A percentile compares a stretch with the other conserved stretches of the same genome.
Conservation (phyloP, 2,113 vertebrate species). For the Pelusios castaneus region DNA sequence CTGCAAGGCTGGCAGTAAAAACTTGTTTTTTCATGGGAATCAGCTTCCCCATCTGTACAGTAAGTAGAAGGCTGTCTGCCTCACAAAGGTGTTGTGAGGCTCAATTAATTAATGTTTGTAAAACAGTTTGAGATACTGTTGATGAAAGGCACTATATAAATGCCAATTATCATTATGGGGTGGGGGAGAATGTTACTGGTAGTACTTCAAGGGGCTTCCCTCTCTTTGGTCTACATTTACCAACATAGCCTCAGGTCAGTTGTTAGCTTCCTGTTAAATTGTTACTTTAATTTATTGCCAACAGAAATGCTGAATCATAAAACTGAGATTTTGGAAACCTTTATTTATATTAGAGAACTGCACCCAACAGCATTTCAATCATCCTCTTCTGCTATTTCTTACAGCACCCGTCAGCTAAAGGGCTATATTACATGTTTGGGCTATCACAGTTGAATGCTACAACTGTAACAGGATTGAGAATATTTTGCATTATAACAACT, state of each 20-base stretch:
- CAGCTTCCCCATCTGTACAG: constrained; percentile 20
- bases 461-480: neutral
- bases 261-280: constrained; percentile 48
- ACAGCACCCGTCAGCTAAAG: neutral
- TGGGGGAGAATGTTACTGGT: neutral
- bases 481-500: neutral
- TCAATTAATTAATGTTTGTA: neutral
- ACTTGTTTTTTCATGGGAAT: neutral
- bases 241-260: constrained; percentile 26
- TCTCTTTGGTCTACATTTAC: constrained; percentile 3
- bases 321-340: constrained; percentile 58
- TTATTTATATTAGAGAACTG: constrained; percentile 68
- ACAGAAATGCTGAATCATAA: constrained; percentile 72
- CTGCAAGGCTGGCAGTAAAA: neutral
- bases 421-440: neutral
- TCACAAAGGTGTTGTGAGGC: neutral
- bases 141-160: neutral
- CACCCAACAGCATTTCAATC: constrained; percentile 49
- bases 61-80: neutral
- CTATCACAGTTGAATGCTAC: constrained; percentile 13
- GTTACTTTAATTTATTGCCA: constrained; percentile 45
- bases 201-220: constrained; percentile 26
- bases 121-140: neutral
- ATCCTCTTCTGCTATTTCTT: constrained; percentile 20
- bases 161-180: neutral